Evolutionary conservation across 1,140 invertebrate species (phyloP), one percentile per base, ranked within the genome.

Genomic region (Manduca sexta): DNA sequence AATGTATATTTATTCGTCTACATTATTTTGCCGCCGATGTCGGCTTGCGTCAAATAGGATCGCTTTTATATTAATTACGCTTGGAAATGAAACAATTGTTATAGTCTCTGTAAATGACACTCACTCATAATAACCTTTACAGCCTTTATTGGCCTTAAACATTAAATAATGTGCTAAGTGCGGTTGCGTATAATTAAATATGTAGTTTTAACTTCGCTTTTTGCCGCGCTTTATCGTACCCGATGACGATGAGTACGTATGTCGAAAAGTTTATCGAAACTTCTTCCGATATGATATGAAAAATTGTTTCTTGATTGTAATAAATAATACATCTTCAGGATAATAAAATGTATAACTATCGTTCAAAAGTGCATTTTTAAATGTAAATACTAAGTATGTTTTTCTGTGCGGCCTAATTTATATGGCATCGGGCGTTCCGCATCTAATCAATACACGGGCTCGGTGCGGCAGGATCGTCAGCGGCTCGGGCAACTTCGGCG

Each of bases 381-480:
- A 49, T 52, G 50, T 56, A 62, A 57, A 54, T 59, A 64, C 48
- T 63, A 57, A 78, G 74, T 68, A 64, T 74, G 72, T 81, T 80
- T 84, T 80, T 82, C 68, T 77, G 64, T 69, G 74, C 79, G 82
- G 76, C 80, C 82, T 85, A 85, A 85, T 85, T 85, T 85, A 78
- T 85, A 82, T 80, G 74, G 77, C 80, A 86, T 84, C 79, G 74
- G 78, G 81, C 78, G 76, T 74, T 83, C 83, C 84, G 83, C 83
- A 86, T 86, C 86, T 86, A 86, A 87, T 87, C 86, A 87, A 87
- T 87, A 87, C 84, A 75, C 56, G 64, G 73, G 65, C 64, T 75
- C 54, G 72, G 69, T 69, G 74, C 74, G 75, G 52, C 74, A 66
- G 64, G 56, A 57, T 71, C 67, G 61, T 56, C 56, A 54, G 52